A percentile compares a stretch with the other conserved stretches of the same genome.
phyloP scores from a whole-genome alignment of 2,888 invertebrate species.

The Stenchaetothrips biformis region DNA sequence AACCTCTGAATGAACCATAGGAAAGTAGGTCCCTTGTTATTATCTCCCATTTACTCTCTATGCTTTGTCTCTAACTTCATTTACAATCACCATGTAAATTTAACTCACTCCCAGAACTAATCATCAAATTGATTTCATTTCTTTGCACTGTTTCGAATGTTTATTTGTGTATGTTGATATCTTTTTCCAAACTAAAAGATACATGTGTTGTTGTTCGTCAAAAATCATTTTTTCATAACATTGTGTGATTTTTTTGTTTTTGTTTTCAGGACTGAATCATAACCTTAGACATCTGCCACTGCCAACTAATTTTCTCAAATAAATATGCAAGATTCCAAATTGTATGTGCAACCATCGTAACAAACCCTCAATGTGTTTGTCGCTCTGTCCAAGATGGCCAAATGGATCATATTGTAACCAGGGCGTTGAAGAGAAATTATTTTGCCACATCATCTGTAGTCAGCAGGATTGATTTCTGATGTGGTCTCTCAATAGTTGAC shows the following conservation, averaged over 20 bases:
- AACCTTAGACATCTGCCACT: not conserved
- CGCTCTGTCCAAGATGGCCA: too few species aligned
- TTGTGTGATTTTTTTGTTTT: not conserved
- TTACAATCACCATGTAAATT: too few species aligned
- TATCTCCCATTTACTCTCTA: too few species aligned
- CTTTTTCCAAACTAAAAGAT: not conserved
- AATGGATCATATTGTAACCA: too few species aligned
- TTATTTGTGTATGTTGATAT: not conserved
- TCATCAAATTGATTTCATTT: not conserved
- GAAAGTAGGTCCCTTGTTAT: slow-evolving; percentile 16
- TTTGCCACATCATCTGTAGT: not conserved
- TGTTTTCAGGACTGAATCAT: not conserved
- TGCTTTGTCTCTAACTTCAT: too few species aligned
- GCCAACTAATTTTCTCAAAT: not conserved
- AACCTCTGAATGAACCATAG: not conserved
- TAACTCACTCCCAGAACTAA: too few species aligned
- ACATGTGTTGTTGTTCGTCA: not conserved
- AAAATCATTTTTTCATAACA: not conserved
- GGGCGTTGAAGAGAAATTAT: too few species aligned
- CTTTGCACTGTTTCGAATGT: not conserved
- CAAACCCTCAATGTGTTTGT: too few species aligned
- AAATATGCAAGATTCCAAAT: not conserved
- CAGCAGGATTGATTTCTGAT: not conserved
- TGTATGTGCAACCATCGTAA: too few species aligned
- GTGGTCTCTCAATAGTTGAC: not conserved